These are phyloP conservation scores for Schizopygopsis malacanthus DNA, from an alignment of 2,797 vertebrate species.

Conservation along the genomic window DNA sequence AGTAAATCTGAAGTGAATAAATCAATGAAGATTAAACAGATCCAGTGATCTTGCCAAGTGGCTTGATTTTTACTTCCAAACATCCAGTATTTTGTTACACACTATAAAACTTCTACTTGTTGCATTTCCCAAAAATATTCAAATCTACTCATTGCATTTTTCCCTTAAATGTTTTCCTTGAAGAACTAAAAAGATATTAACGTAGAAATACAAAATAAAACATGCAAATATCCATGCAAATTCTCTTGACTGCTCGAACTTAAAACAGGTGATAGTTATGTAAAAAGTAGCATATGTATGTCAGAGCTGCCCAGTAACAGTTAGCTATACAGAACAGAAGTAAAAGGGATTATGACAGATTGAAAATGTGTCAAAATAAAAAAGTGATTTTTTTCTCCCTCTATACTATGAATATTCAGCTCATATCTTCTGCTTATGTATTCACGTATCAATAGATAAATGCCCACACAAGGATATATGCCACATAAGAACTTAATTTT, in stretches of 20 bases:
- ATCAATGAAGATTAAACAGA: neutral
- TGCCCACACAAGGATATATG: neutral
- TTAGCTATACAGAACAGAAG: neutral
- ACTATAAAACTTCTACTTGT: neutral
- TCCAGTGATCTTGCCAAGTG: neutral
- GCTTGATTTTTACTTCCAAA: neutral
- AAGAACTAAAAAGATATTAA: neutral
- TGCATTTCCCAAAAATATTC: neutral
- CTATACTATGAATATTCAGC: neutral
- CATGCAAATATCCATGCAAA: neutral
- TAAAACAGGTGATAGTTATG: constrained; percentile 12
- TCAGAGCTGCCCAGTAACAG: constrained; percentile 15
- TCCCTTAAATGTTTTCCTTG: neutral
- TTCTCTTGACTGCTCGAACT: neutral
- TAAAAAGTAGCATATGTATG: constrained; percentile 18
- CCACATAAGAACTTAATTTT: no score
- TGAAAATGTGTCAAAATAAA: neutral
- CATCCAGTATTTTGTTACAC: neutral
- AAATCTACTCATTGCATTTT: constrained; percentile 1
- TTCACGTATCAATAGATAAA: neutral
- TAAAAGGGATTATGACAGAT: constrained; percentile 6
- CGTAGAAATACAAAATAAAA: neutral
- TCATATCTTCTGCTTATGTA: constrained; percentile 1
- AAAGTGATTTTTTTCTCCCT: neutral
- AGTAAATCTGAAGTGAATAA: neutral